These are phyloP conservation scores for Cathartes aura DNA, from an alignment of 2,113 vertebrate species.

Conservation along the genomic window DNA sequence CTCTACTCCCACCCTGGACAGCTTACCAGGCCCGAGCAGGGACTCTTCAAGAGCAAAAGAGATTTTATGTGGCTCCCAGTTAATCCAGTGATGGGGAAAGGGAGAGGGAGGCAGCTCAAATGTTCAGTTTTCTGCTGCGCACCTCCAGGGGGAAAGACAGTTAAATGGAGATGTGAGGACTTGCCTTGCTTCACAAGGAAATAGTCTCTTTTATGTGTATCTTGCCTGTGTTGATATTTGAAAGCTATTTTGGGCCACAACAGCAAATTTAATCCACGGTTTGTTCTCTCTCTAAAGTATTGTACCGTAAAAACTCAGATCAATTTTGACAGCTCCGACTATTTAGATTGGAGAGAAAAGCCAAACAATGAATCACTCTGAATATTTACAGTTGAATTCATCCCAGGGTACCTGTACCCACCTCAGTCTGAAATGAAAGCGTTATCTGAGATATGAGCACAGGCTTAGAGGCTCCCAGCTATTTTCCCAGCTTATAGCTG, in stretches of 20 bases:
- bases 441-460: not conserved
- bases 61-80: not conserved
- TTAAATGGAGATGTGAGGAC: constrained; percentile 60
- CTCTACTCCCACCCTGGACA: not conserved
- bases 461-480: not conserved
- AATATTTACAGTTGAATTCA: constrained; percentile 69
- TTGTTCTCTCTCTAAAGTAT: constrained; percentile 65
- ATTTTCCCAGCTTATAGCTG: not conserved
- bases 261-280: constrained; percentile 63
- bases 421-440: constrained; percentile 29
- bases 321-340: constrained; percentile 67
- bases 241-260: constrained; percentile 66
- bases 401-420: constrained; percentile 57
- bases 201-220: constrained; percentile 57
- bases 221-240: constrained; percentile 65
- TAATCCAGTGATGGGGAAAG: not conserved
- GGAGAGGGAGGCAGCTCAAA: not conserved
- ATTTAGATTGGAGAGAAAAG: constrained; percentile 66
- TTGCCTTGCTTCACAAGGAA: constrained; percentile 49
- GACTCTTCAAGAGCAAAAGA: not conserved
- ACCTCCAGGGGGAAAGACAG: constrained; percentile 26
- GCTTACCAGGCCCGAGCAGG: not conserved
- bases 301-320: constrained; percentile 54
- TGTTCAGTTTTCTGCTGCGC: not conserved
- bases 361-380: constrained; percentile 70